phyloP scores from a whole-genome alignment of 1,140 invertebrate species.

The Cydia amplana region DNA sequence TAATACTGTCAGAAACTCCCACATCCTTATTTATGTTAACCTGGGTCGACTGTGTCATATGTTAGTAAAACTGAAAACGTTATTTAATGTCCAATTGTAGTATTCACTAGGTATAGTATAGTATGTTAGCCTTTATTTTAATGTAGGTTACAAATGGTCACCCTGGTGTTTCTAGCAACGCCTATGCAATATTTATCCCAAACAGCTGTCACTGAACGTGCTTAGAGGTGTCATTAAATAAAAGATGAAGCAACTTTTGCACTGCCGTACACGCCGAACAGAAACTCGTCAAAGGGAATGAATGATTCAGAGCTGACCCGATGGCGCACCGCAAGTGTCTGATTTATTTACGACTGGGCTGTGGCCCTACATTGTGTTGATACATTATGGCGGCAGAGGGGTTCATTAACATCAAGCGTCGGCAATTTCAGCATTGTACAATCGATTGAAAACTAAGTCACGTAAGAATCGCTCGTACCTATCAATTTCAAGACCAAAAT shows the following conservation, averaged over 20 bases:
- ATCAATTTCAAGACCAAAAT: conserved; percentile 6
- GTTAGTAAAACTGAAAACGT: no score
- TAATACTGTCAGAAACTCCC: no score
- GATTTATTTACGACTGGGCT: conserved; percentile 19
- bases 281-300: neutral
- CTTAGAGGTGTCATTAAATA: conserved; percentile 19
- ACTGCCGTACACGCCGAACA: neutral
- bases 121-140: neutral
- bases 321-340: conserved; percentile 1
- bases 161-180: neutral
- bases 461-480: neutral
- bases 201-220: neutral
- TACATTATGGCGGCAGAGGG: neutral
- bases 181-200: neutral
- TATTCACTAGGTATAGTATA: no score
- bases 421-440: neutral
- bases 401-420: neutral
- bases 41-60: no score
- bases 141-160: neutral
- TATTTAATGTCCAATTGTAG: no score
- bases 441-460: conserved; percentile 5
- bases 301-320: conserved; percentile 2
- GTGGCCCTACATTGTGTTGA: neutral
- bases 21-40: no score
- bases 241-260: conserved; percentile 13